Conservation (phyloP, 2,888 invertebrate species). For the Falcaria lacertinaria region DNA sequence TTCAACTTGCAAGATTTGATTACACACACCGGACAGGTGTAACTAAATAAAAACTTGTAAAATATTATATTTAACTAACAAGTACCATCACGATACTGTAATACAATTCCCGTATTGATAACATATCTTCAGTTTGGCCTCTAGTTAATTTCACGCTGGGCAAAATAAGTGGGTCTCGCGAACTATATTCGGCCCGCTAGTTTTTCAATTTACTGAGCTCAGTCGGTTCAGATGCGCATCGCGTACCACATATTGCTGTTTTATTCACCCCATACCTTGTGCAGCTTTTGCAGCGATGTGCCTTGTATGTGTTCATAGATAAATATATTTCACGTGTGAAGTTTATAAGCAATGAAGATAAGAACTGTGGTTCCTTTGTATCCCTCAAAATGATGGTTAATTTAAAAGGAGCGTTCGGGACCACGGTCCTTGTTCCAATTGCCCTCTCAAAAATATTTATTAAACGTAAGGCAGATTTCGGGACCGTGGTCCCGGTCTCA, state of each 20-base stretch:
- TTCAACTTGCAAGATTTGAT: too few relatives aligned
- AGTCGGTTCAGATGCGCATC: conserved; percentile 24
- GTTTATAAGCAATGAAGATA: too few relatives aligned
- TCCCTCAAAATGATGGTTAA: too few relatives aligned
- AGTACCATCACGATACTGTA: background rate
- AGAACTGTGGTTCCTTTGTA: too few relatives aligned
- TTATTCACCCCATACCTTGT: conserved; percentile 32
- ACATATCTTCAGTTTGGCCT: conserved; percentile 3
- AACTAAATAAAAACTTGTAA: too few relatives aligned
- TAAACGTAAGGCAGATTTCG: too few relatives aligned
- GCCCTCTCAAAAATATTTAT: too few relatives aligned
- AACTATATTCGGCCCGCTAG: conserved; percentile 25
- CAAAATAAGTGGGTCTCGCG: conserved; percentile 35
- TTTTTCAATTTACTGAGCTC: conserved; percentile 37
- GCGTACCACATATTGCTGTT: conserved; percentile 41
- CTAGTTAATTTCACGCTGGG: conserved; percentile 44
- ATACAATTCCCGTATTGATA: background rate
- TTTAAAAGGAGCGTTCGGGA: too few relatives aligned
- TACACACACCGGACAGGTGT: too few relatives aligned
- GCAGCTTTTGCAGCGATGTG: conserved; percentile 14
- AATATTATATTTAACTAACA: background rate
- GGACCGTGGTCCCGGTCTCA: too few relatives aligned
- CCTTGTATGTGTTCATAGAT: conserved; percentile 17
- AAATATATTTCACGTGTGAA: background rate
- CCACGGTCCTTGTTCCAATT: too few relatives aligned